Base-by-base conservation (phyloP, 2,888 invertebrate genomes). In the Anaspis maculata region DNA sequence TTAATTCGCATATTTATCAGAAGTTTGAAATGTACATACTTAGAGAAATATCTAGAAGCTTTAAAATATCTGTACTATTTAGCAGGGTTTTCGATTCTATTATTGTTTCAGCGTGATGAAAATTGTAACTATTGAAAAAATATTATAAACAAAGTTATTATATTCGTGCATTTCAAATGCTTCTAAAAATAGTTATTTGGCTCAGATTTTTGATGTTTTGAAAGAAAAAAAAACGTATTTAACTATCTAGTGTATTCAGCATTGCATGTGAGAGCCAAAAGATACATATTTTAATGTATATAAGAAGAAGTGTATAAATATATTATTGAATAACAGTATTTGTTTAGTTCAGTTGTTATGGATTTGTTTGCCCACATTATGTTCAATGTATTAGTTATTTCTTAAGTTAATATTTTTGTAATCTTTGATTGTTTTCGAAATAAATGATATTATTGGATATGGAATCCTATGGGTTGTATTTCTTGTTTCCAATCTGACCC, bases 31-130 rank as follows among this genome's bases (percentile, higher is more conserved):
- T 24, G 11, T 24, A 24, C 6, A 5, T 24, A 46, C 45, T 45
- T 50, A 50, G 47, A 26, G 15, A 15, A 24, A 41, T 39, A 44
- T 44, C 41, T 48, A 52, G 49, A 49, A 45, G 52, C 52, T 53
- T 51, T 53, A 49, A 52, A 49, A 45, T 43, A n/a, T n/a, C n/a
- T n/a, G n/a, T n/a, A 42, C 39, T 49, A 44, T 48, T 44, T 49
- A 52, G 52, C 53, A 52, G 51, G 50, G 53, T 53, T 50, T 25
- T 14, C 16, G 11, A 34, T 30, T 44, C 32, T 49, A n/a, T n/a
- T n/a, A n/a, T 32, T 42, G 41, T 41, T 39, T 46, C 36, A 31
- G 34, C 38, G 42, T 34, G 32, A 27, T 30, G 28, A 37, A 25
- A 15, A 19, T 15, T 33, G n/a, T 33, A 33, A 23, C 33, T 15